Evolutionary conservation across 2,797 vertebrate species (phyloP).

Genomic region (Gallinago solitaria): DNA sequence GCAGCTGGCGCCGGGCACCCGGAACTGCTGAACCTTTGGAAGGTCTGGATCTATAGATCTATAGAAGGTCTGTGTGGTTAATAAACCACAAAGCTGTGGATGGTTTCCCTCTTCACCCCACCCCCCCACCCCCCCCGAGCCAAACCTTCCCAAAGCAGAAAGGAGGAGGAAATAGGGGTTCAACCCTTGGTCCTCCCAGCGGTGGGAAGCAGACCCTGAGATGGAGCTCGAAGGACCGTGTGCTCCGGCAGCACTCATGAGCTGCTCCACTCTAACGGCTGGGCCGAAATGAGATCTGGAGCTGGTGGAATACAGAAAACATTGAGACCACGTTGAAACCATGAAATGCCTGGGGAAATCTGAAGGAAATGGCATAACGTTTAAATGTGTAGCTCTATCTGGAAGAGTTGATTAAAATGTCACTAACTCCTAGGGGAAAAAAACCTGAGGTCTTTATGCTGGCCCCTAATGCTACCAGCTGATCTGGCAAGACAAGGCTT

Average conservation of each 20-base stretch:
- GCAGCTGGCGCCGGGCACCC: neutral
- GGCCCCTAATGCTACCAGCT: neutral
- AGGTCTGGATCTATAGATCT: neutral
- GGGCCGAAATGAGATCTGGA: neutral
- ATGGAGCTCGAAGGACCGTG: accelerated
- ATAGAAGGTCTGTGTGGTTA: neutral
- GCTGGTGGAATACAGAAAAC: neutral
- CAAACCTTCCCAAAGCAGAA: no score
- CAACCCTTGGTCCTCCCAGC: neutral
- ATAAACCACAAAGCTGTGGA: neutral
- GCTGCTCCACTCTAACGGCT: neutral
- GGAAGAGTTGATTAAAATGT: neutral
- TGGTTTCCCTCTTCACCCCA: neutral
- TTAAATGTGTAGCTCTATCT: neutral
- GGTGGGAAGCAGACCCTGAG: neutral
- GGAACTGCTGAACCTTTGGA: accelerated
- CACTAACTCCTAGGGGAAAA: neutral
- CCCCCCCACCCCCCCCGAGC: no score
- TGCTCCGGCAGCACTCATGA: neutral
- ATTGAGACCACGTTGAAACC: neutral
- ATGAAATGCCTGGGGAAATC: neutral
- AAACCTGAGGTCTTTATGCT: neutral
- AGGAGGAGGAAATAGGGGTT: neutral
- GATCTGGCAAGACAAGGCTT: neutral
- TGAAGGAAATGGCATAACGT: neutral